Evolutionary conservation across 2,888 invertebrate species (phyloP), one percentile per base, ranked within the genome.

Genomic region (Troglohyphantes excavatus): DNA sequence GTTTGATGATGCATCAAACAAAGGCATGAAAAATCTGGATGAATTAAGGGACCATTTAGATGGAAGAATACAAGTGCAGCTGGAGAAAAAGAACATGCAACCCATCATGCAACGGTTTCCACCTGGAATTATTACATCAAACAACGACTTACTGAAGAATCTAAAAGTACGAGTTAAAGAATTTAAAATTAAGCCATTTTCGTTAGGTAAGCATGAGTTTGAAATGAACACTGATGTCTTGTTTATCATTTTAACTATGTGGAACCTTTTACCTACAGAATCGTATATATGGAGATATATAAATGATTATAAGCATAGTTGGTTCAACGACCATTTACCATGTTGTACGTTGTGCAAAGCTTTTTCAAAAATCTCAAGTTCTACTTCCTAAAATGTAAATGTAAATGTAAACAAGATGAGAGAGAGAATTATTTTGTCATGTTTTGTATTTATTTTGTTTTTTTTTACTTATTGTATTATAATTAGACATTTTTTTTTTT

Each of bases 11-110:
- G 75, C 59, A 17, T 53, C 53, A 7, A 26, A 13, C 17, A 59
- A 53, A 59, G 75, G 59, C 3, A 17, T 27, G 2, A 59, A 59
- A n/a, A 75, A 75, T 26, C 53, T 75, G 11, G 75, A 75, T 26
- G 27, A 75, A 23, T 19, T 75, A 21, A 53, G 59, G 59, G 59
- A 53, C 11, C 53, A 59, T 27, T 26, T 75, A 13, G 75, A 75
- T 59, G 75, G 59, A 13, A 21, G 59, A 21, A 17, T 46, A 13
- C 59, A 19, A 19, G 75, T 75, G 0, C 75, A 43, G n/a, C 21
- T 72, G 2, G 72, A 72, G 26, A n/a, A n/a, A n/a, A 72, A 72
- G 26, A 46, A 46, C 17, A 17, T 17, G 17, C 26, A 72, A 13
- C 72, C 72, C 19, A 13, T 72, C n/a, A 21, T 43, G 9, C 72